Base-by-base conservation (phyloP, 53 echinoderm and acorn worm species). In the Echinometra lucunter region DNA sequence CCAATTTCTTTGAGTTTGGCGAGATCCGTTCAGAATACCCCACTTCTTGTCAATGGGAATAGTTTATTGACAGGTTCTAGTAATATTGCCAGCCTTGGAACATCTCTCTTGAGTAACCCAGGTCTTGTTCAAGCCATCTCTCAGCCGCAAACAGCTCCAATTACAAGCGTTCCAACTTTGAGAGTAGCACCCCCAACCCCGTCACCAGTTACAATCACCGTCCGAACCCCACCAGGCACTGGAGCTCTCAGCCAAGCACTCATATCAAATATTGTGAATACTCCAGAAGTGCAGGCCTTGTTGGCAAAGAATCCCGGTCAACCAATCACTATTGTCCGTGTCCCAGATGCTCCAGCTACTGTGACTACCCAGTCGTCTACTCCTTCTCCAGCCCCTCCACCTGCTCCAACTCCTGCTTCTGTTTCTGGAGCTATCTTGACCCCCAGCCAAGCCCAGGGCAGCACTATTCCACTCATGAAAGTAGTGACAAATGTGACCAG, bases 271-370 rank as follows among this genome's bases (percentile, higher is more conserved):
- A 98, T 98, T 11, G 90, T 98, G 47, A 98, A 98, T 89, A 97
- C 96, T 67, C 94, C 97, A 47, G 99, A 98, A 45, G 99, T 98
- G 10, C 99, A 98, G 95, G 95, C 96, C 37, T 74, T 97, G 2
- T 94, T 98, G 72, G 94, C 96, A 58, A 94, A 96, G 74, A 98
- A 98, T 72, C 98, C 98, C 10, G 98, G 98, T 35, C 98, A 98
- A 94, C 99, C 98, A 12, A 98, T 98, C 45, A 98, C 99, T 2
- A 98, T 98, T 92, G 97, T 98, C 8, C 96, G 98, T 44, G 97
- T 98, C 49, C 98, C 99, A 37, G 97, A 98, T 87, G 94, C 97
- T 63, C 95, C 83, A 63, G 94, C 85, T 42, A 25, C 91, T 40
- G 47, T 67, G n/a, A 45, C 85, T 11, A 67, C 45, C 4, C 67